phyloP scores from a whole-genome alignment of 30 jellyfish, hydroid and myxozoan species.

The Aurelia aurita region DNA sequence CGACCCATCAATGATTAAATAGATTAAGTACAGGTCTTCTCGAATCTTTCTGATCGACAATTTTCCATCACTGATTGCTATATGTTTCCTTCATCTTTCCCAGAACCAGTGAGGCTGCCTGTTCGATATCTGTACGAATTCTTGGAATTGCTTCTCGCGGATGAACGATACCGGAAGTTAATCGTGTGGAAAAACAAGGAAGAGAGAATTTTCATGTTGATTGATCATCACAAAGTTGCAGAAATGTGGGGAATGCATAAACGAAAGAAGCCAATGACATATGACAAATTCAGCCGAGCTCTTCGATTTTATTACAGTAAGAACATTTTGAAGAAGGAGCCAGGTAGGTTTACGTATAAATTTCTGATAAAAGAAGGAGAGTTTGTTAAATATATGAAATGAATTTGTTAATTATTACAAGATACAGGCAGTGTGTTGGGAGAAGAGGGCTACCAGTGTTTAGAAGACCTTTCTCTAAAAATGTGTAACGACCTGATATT shows the following conservation, averaged over 20 bases:
- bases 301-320: slow-evolving; percentile 80
- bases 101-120: slow-evolving; percentile 65
- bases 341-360: slow-evolving; percentile 76
- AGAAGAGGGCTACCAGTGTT: too few species aligned
- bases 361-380: slow-evolving; percentile 70
- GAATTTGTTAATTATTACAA: neutral
- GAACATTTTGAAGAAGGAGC: slow-evolving; percentile 73
- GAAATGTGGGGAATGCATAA: slow-evolving; percentile 87
- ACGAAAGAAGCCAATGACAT: slow-evolving; percentile 79
- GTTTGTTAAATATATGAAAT: slow-evolving; percentile 32
- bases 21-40: neutral
- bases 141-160: slow-evolving; percentile 62
- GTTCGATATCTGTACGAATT: slow-evolving; percentile 79
- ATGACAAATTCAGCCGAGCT: slow-evolving; percentile 83
- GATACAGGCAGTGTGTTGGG: too few species aligned
- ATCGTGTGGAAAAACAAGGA: slow-evolving; percentile 75
- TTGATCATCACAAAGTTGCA: slow-evolving; percentile 79
- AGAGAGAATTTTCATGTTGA: slow-evolving; percentile 70
- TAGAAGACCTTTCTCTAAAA: too few species aligned
- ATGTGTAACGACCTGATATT: too few species aligned
- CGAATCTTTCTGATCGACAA: too few species aligned
- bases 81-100: neutral
- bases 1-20: neutral
- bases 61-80: neutral
- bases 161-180: slow-evolving; percentile 51